Percentiles rank a stretch among this genome's conserved stretches.
These are phyloP conservation scores for Saimiri boliviensis DNA, from an alignment of 2,113 vertebrate genomes.

Conservation along the genomic window DNA sequence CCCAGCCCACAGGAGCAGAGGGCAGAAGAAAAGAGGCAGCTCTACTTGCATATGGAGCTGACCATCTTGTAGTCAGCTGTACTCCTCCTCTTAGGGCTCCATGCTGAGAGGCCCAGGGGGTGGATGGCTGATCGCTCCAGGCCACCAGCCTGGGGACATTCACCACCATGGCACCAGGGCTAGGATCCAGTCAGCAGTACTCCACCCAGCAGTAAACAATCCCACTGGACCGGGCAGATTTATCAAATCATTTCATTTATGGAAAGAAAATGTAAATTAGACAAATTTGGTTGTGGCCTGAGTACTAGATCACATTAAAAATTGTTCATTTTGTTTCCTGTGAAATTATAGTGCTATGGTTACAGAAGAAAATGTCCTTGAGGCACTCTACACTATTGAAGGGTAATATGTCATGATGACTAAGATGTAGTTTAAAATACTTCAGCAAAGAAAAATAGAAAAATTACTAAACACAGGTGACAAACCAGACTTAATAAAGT, in stretches of 20 bases:
- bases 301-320: background rate
- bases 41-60: conserved; percentile 60
- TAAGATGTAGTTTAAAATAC: background rate
- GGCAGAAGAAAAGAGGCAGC: background rate
- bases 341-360: background rate
- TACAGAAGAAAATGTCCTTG: background rate
- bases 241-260: background rate
- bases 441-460: background rate
- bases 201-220: background rate
- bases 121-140: background rate
- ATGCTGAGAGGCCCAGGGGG: background rate
- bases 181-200: background rate
- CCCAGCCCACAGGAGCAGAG: conserved; percentile 58
- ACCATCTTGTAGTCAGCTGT: conserved; percentile 48
- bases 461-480: background rate
- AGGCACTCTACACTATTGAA: background rate
- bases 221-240: background rate
- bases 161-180: background rate
- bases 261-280: background rate
- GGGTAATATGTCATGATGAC: background rate
- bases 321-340: background rate
- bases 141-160: background rate
- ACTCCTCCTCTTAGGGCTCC: background rate
- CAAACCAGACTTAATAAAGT: background rate
- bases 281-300: background rate